Evolutionary conservation across 53 echinoderm and acorn worm species (phyloP), one percentile per base, ranked within the genome.

Genomic region (Henricia sp.): DNA sequence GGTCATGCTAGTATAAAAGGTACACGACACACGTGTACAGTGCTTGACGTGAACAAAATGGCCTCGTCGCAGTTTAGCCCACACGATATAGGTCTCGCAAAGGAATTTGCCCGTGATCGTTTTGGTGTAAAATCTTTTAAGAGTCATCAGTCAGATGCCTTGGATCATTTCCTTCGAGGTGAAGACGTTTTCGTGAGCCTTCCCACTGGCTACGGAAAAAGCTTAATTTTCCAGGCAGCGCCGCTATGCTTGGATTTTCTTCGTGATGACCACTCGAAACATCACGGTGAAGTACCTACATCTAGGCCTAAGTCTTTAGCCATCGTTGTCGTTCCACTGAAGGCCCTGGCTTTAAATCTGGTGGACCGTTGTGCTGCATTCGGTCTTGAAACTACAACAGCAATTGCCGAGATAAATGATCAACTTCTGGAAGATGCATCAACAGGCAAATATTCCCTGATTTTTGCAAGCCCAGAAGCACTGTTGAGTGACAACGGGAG

Each of bases 381-480:
- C 39, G 35, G 25, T 27, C 4, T 85, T 2, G 59, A 56, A 40
- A 72, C 85, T 29, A 62, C 17, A 26, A 57, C 57, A 54, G 17
- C 55, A 11, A 42, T 41, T 11, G 37, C 41, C 55, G 58, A 41
- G 8, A 32, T 57, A 4, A 38, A 28, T 1, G 72, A 85, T 32
- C 27, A 24, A 28, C 6, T 85, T n/a, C 35, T 29, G 26, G 71
- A 72, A 57, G 71, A 50, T 16, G 26, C 70, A 23, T 38, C 71
- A 11, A 29, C 38, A 19, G 72, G 72, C 46, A 59, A 41, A 35
- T 85, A 57, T 53, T 58, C 71, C 25, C 1, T 85, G 10, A 35
- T 85, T 3, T 85, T 72, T 72, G 85, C 85, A 24, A 85, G 85
- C 28, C 85, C 72, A 12, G 71, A 85, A 56, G 42, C 52, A 44